Evolutionary conservation across 1,140 invertebrate genomes (phyloP).

Genomic region (Drosophila erecta): DNA sequence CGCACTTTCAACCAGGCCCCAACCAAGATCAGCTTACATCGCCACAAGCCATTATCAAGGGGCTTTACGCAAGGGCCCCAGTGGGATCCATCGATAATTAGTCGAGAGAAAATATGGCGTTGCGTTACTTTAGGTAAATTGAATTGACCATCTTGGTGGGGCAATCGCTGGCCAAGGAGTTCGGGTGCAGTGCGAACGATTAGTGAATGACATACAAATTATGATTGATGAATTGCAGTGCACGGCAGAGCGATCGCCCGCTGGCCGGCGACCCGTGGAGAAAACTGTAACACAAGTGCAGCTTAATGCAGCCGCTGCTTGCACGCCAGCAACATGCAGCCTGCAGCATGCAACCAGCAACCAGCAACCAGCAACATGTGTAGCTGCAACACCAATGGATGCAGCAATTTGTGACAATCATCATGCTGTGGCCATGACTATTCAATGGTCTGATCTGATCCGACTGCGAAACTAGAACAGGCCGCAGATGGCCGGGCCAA

Average conservation of each 20-base stretch:
- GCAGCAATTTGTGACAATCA: constrained; percentile 80
- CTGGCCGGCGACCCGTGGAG: constrained; percentile 65
- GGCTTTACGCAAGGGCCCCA: constrained; percentile 34
- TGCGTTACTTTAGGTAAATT: constrained; percentile 49
- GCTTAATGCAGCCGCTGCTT: constrained; percentile 30
- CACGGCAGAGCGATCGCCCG: constrained; percentile 18
- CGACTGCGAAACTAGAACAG: constrained; percentile 53
- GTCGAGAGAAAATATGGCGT: constrained; percentile 29
- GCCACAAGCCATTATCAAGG: constrained; percentile 38
- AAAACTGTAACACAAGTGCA: constrained; percentile 79
- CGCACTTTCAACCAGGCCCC: neutral
- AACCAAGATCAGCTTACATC: constrained; percentile 25
- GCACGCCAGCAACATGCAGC: constrained; percentile 4
- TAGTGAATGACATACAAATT: constrained; percentile 78
- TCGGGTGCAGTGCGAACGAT: constrained; percentile 71
- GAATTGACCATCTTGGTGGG: constrained; percentile 64
- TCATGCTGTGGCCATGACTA: constrained; percentile 37
- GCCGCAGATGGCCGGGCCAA: constrained; percentile 44
- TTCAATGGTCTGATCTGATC: constrained; percentile 23
- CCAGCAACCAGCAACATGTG: constrained; percentile 25
- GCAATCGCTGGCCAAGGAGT: constrained; percentile 54
- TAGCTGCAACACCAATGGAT: constrained; percentile 50
- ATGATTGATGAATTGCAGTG: constrained; percentile 74
- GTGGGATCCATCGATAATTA: constrained; percentile 42
- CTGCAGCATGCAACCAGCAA: constrained; percentile 9